phyloP scores from a whole-genome alignment of 2,888 invertebrate genomes.

The Horisme vitalbata region DNA sequence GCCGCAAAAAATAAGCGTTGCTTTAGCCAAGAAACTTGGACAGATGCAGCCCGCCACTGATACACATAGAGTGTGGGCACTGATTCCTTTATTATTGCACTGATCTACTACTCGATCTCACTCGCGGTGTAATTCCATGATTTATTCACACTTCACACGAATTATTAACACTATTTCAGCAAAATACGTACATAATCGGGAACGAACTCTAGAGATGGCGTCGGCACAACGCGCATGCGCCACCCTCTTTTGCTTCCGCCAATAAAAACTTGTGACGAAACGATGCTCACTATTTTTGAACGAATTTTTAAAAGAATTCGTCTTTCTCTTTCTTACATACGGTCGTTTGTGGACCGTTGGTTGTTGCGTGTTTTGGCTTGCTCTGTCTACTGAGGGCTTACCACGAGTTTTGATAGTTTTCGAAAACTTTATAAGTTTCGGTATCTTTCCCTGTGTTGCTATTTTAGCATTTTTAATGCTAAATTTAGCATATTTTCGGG shows the following conservation, averaged over 20 bases:
- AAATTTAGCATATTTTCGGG: too few species aligned
- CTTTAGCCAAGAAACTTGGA: conserved; percentile 76
- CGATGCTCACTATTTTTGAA: conserved; percentile 47
- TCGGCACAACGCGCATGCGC: conserved; percentile 83
- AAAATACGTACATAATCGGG: conserved; percentile 68
- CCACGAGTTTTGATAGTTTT: too few species aligned
- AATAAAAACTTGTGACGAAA: conserved; percentile 64
- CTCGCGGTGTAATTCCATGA: conserved; percentile 64
- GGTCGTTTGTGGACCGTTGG: too few species aligned
- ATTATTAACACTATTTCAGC: conserved; percentile 63
- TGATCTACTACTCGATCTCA: conserved; percentile 56
- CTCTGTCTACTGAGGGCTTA: too few species aligned
- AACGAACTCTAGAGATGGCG: conserved; percentile 81
- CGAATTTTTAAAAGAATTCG: conserved; percentile 49
- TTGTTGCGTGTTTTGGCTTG: too few species aligned
- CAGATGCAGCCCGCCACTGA: conserved; percentile 64
- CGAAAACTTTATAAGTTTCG: too few species aligned
- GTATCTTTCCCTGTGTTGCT: too few species aligned
- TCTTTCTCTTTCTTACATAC: conserved; percentile 44
- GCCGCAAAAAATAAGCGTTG: conserved; percentile 81
- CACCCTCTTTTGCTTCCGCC: conserved; percentile 71
- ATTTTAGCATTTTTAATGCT: too few species aligned
- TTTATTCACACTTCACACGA: conserved; percentile 60
- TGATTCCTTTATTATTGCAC: conserved; percentile 46
- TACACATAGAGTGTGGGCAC: conserved; percentile 51